Conservation (phyloP, 2,888 invertebrate genomes). For the Zaprionus obscuricornis region DNA sequence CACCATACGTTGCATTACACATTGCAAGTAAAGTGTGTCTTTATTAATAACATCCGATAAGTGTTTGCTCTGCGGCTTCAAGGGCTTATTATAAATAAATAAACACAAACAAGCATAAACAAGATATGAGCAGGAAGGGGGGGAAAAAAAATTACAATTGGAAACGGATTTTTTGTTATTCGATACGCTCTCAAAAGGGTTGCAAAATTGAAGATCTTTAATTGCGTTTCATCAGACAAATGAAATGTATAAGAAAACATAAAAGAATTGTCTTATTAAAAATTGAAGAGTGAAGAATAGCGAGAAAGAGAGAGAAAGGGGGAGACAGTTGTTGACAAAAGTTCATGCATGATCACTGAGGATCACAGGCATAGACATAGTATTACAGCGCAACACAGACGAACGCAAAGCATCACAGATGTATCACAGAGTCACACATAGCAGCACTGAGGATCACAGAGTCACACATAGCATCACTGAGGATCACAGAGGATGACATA, state of each 20-base stretch:
- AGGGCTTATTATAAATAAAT: slow-evolving; percentile 49
- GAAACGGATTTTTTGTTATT: slow-evolving; percentile 33
- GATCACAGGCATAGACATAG: no score
- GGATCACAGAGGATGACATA: no score
- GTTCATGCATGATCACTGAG: no score
- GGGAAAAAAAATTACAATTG: slow-evolving; percentile 26
- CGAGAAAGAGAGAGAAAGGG: no score
- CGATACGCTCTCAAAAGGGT: slow-evolving; percentile 20
- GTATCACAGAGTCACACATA: no score
- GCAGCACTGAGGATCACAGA: no score
- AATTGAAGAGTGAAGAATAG: no score
- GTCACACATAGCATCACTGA: no score
- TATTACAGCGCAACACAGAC: no score
- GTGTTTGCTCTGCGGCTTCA: background rate
- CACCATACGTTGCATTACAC: slow-evolving; percentile 34
- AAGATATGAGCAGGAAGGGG: slow-evolving; percentile 1
- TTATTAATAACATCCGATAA: slow-evolving; percentile 27
- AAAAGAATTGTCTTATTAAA: no score
- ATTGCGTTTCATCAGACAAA: slow-evolving; percentile 14
- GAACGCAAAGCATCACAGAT: slow-evolving; percentile 6
- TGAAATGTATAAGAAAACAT: slow-evolving; percentile 15
- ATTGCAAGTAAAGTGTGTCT: slow-evolving; percentile 26
- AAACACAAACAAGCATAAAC: slow-evolving; percentile 21
- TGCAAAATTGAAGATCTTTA: slow-evolving; percentile 12
- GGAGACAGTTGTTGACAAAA: background rate